A percentile compares a stretch with the other conserved stretches of the same genome.
phyloP scores from a whole-genome alignment of 2,113 vertebrate genomes.

The Sterrhoptilus dennistouni region DNA sequence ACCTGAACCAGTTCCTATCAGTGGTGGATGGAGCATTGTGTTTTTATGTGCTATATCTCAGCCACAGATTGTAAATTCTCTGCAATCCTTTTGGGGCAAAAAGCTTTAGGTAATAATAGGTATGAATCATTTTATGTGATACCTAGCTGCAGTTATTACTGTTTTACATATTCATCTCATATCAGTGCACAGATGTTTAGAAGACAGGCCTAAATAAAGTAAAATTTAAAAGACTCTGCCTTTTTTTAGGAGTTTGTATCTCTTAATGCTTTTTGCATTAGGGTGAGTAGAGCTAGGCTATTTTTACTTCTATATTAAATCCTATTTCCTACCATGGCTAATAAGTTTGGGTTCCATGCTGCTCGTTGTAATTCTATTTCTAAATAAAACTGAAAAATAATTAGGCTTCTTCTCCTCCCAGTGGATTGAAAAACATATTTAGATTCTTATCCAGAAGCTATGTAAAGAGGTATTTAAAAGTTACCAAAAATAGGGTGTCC shows the following conservation, averaged over 20 bases:
- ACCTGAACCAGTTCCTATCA: neutral
- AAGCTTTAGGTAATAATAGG: neutral
- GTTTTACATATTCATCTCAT: constrained; percentile 10
- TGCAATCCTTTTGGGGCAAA: neutral
- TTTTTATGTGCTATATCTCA: neutral
- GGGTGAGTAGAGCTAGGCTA: neutral
- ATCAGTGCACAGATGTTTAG: neutral
- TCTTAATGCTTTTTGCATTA: neutral
- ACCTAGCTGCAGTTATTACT: neutral
- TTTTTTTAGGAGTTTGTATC: neutral
- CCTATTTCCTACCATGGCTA: neutral
- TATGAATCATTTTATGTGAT: neutral
- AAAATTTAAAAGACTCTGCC: neutral
- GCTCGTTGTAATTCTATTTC: neutral
- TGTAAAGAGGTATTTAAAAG: neutral
- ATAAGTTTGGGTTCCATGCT: neutral
- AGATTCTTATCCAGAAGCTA: neutral
- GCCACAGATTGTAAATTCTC: neutral
- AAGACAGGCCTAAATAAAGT: neutral
- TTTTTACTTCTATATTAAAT: neutral
- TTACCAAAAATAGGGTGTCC: neutral
- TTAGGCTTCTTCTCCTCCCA: neutral
- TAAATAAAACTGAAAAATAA: neutral
- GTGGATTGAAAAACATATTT: neutral
- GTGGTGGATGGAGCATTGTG: neutral